These are phyloP conservation scores for Drosophila pseudoananassae DNA, from an alignment of 1,140 invertebrate species.

Conservation along the genomic window DNA sequence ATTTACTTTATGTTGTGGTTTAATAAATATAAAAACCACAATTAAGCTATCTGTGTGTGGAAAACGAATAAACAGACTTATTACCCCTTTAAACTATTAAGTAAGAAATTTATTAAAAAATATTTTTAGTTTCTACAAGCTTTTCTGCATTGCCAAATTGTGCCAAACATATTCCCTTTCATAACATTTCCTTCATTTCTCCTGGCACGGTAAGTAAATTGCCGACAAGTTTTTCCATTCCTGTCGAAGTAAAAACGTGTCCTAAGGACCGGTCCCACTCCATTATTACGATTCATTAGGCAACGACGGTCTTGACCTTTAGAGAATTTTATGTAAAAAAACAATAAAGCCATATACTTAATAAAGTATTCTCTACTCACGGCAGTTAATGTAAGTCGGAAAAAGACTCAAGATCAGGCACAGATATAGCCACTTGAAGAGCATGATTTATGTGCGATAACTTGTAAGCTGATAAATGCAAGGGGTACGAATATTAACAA, in stretches of 20 bases:
- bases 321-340: no score
- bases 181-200: neutral
- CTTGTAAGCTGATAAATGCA: constrained; percentile 30
- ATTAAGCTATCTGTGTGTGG: neutral
- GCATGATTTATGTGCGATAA: constrained; percentile 40
- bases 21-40: neutral
- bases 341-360: no score
- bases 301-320: constrained; percentile 4
- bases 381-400: constrained; percentile 6
- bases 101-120: neutral
- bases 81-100: neutral
- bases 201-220: constrained; percentile 10
- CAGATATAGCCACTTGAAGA: constrained; percentile 36
- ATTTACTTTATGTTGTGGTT: neutral
- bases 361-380: constrained; percentile 14
- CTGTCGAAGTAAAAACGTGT: constrained; percentile 17
- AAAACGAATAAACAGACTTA: no score
- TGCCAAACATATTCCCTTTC: constrained; percentile 18
- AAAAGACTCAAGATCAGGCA: constrained; percentile 29
- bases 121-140: neutral
- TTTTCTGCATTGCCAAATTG: neutral
- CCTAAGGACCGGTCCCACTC: neutral
- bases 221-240: neutral
- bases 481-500: constrained; percentile 27
- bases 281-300: neutral